These are phyloP conservation scores for Taeniopygia guttata DNA, from an alignment of 2,797 vertebrate species.

Conservation along the genomic window DNA sequence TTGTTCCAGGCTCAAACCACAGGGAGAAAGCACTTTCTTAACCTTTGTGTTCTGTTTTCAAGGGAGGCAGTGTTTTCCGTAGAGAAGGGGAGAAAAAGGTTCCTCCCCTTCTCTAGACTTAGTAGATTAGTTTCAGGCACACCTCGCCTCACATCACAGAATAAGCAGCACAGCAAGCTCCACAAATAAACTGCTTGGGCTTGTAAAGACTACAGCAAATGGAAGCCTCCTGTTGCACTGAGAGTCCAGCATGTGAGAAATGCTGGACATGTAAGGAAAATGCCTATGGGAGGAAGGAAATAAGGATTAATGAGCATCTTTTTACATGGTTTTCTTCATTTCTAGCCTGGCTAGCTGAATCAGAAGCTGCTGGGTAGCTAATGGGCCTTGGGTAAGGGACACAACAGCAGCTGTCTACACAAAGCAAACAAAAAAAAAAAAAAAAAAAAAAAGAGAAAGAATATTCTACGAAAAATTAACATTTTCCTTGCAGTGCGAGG, in stretches of 20 bases:
- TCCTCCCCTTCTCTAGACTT: neutral
- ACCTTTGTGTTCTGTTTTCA: neutral
- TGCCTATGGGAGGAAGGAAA: slow-evolving; percentile 39
- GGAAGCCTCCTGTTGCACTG: slow-evolving; percentile 13
- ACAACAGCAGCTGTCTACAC: slow-evolving; percentile 3
- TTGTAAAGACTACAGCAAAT: slow-evolving; percentile 11
- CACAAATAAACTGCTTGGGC: neutral
- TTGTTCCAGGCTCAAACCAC: neutral
- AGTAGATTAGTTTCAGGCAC: neutral
- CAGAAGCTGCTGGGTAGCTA: slow-evolving; percentile 38
- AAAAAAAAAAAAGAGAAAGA: neutral
- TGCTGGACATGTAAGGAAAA: slow-evolving; percentile 19
- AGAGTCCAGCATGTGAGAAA: slow-evolving; percentile 9
- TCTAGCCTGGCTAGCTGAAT: slow-evolving; percentile 17
- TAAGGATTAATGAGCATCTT: slow-evolving; percentile 61
- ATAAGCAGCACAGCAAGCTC: neutral
- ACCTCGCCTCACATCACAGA: neutral
- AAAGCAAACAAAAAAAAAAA: neutral
- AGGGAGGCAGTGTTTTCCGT: neutral
- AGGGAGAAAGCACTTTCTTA: neutral
- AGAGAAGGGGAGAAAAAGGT: neutral
- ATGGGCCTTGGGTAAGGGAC: slow-evolving; percentile 45
- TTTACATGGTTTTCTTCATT: slow-evolving; percentile 15
- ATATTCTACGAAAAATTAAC: neutral
- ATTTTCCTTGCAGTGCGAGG: neutral